Evolutionary conservation across 2,888 invertebrate genomes (phyloP), one percentile per base, ranked within the genome.

Genomic region (Hyposoter didymator): DNA sequence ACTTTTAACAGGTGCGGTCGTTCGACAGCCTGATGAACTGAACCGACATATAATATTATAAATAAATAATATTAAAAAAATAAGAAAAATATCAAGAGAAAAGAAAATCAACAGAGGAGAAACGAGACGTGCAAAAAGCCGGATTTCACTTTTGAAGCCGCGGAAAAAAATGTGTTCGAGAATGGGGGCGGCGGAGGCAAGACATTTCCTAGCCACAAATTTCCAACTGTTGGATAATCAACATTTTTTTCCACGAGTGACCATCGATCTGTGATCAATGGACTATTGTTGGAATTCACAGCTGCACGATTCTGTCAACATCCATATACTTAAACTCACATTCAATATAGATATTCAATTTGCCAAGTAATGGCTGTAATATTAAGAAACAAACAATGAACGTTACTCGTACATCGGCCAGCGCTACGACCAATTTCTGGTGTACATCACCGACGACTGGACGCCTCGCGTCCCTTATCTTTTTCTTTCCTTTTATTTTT

Each of bases 271-370:
- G 22, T n/a, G 39, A 69, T 28, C 8, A 39, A 78, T 67, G 39
- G 78, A 79, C 62, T 39, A 69, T 67, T 64, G 28, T 69, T 47
- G 17, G 8, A 76, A 69, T 72, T 83, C 66, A 55, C 79, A 76
- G 66, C 59, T 72, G 28, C 66, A 39, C 79, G 52, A 75, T 69
- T 67, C 67, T 64, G 76, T 82, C 84, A 82, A 62, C 76, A 75
- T 78, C 80, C 55, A 82, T 74, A 82, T 87, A 84, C 85, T 84
- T 83, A 74, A 85, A 87, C 78, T 84, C 76, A 87, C 86, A 87
- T 67, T 85, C 73, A 74, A 73, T 70, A 83, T 87, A 87, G 83
- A 84, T 70, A 75, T 82, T 75, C 84, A 84, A 87, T 84, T 85
- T 47, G 52, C 32, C 83, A 70, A 87, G 14, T 69, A 78, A 85